Base-by-base conservation (phyloP, 2,797 vertebrate genomes). In the Oryzias dopingdopingensis region DNA sequence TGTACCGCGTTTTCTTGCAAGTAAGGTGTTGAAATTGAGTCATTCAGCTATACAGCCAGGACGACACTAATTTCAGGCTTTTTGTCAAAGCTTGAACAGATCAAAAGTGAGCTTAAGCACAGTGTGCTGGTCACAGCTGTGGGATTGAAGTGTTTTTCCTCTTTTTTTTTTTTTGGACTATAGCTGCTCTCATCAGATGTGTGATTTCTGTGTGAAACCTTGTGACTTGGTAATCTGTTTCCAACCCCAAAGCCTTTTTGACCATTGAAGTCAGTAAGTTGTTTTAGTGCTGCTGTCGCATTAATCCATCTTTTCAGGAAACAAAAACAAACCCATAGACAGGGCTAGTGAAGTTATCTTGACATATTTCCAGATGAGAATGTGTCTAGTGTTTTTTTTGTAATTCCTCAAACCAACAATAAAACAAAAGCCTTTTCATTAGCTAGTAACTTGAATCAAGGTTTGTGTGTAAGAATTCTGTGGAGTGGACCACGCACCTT, bases 111-210 rank as follows among this genome's bases (percentile, higher is more conserved):
- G 51, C 65, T 65, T 59, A 59, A 66, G 67, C 7, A 20, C 84
- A 83, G 87, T 74, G 87, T 89, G 91, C 89, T 86, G 89, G 89
- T 78, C 89, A 90, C 88, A 74, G 74, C 81, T 87, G 81, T 65
- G 53, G 56, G 64, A 51, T 48, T 52, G 54, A 57, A 51, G 46
- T 56, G 56, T 56, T 68, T 26, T 26, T 26, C 20, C 3, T 26
- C 5, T 26, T 1, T 37, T 37, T 37, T 37, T 12, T n/a, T 12
- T 12, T 72, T 67, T 56, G 54, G 49, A 73, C 59, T 61, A 60
- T 55, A 72, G 72, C 67, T 82, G 75, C 75, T 80, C 65, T 77
- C 72, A 80, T 83, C 67, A 60, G 68, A 73, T 78, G 78, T 85
- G 65, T 54, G 71, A 65, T 75, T 83, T 77, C 56, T 84, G 69